Conservation (phyloP, 1,140 invertebrate species). For the Bactericera cockerelli region DNA sequence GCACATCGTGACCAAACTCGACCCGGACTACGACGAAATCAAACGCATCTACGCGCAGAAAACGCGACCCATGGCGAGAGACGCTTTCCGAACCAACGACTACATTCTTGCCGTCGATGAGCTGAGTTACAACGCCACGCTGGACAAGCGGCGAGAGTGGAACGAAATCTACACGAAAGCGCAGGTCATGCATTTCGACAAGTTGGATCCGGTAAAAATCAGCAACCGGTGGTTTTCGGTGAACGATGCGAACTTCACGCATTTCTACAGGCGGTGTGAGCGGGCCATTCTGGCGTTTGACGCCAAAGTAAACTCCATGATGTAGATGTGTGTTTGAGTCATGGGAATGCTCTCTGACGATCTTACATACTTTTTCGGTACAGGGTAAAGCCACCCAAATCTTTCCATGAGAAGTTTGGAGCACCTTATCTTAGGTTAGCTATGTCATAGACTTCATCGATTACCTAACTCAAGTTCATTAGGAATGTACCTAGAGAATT, state of each 20-base stretch:
- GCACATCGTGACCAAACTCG: neutral
- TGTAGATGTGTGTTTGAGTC: no score
- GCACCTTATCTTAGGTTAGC: no score
- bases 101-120: conserved; percentile 2
- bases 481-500: no score
- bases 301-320: neutral
- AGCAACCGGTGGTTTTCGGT: neutral
- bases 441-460: no score
- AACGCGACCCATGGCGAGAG: neutral
- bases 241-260: neutral
- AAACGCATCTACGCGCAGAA: neutral
- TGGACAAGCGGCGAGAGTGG: neutral
- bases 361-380: no score
- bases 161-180: conserved; percentile 2
- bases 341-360: no score
- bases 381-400: no score
- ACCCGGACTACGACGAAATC: neutral
- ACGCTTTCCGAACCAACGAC: neutral
- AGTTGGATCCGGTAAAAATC: neutral
- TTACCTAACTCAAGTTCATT: no score
- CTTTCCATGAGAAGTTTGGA: no score
- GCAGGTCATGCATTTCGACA: neutral
- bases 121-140: neutral
- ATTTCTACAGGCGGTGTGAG: neutral
- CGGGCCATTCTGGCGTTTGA: neutral